Base-by-base conservation (phyloP, 2,113 vertebrate species). In the Tachysurus vachellii region DNA sequence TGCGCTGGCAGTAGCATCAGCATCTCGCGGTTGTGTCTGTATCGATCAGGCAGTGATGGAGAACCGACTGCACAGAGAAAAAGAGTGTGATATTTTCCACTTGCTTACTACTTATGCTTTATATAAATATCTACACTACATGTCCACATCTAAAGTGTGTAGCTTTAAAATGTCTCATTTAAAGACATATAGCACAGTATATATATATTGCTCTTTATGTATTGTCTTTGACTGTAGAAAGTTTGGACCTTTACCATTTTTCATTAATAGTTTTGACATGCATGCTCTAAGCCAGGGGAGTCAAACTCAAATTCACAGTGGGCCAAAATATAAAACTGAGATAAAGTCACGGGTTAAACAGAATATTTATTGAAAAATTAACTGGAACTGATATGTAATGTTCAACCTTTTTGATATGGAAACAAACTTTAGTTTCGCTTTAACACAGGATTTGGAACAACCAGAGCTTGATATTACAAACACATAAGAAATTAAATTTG, bases 1-100 rank as follows among this genome's bases (percentile, higher is more conserved):
- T 97, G 97, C 0, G 96, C 90, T 4, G 98, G 98, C 92, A 99
- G 95, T 93, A 99, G 89, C 96, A 99, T 96, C 96, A 99, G 94
- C 96, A 97, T 94, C 90, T 99, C 98, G 84, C 97, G 92, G 93
- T 96, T 96, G 91, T 98, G 97, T 88, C 97, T 95, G 94, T 97
- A 98, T 93, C 97, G 98, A 94, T 99, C 98, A 85, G 98, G 97
- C 92, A 99, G 96, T 89, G 97, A 99, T 82, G 97, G 98, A 75
- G 97, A 99, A 87, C 97, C 96, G 93, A 96, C 96, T 96, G 87
- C 57, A 86, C 68, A 76, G 59, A 71, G 26, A 76, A 28, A 28
- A n/a, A 84, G 10, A 56, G 6, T 5, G 16, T 1, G 28, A 80
- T 36, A 47, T 26, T 44, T 42, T 23, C 7, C 17, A 62, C 12